Conservation (phyloP, 2,888 invertebrate species). For the Cephus sareptanus region DNA sequence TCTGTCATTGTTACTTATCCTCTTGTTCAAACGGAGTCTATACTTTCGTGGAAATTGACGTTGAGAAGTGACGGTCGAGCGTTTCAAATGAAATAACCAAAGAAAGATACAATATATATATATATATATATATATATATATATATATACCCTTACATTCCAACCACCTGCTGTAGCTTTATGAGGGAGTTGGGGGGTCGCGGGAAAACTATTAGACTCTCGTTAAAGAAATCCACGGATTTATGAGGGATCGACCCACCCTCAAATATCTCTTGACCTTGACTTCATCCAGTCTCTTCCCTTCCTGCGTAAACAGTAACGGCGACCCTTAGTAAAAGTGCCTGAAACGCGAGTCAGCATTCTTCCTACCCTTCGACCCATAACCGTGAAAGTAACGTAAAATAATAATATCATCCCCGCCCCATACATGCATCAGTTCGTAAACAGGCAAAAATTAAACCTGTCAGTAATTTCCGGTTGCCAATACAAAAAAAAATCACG, state of each 20-base stretch:
- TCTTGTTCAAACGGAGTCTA: background rate
- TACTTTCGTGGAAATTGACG: background rate
- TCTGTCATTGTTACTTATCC: background rate
- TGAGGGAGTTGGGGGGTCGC: background rate
- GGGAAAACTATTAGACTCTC: background rate
- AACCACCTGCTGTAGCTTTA: background rate
- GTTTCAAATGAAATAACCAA: background rate
- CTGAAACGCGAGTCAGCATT: background rate
- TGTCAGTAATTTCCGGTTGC: background rate
- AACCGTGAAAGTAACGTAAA: background rate
- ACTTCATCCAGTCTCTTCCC: background rate
- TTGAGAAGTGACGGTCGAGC: background rate
- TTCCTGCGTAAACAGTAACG: background rate
- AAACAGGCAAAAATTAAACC: background rate
- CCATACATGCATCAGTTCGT: background rate
- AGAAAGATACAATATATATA: background rate
- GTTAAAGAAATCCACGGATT: conserved; percentile 5
- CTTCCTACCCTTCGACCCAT: background rate
- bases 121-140: background rate
- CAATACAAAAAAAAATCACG: background rate
- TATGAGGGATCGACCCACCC: background rate
- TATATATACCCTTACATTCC: background rate
- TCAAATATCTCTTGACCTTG: background rate
- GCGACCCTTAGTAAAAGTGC: background rate
- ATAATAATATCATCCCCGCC: background rate